Evolutionary conservation across 2,888 invertebrate genomes (phyloP).

Genomic region (Cosmia trapezina): DNA sequence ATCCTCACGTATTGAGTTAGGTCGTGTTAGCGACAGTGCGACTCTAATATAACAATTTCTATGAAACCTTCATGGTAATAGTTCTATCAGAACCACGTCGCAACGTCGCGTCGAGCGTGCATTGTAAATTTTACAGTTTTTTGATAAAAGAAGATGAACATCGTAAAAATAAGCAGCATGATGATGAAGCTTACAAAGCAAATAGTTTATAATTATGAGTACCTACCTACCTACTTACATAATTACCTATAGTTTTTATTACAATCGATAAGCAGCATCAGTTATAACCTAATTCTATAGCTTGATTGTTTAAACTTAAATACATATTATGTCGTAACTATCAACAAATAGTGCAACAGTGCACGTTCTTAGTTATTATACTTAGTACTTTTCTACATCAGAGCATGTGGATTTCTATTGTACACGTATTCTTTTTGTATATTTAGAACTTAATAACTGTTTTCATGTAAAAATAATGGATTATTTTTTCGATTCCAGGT

Average conservation of each 20-base stretch:
- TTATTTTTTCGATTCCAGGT: background rate
- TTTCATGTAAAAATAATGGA: background rate
- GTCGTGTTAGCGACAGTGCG: background rate
- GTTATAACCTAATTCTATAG: conserved; percentile 3
- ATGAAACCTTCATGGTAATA: no score
- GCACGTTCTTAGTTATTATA: conserved; percentile 7
- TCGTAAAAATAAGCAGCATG: no score
- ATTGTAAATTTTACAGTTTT: no score
- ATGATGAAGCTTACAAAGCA: no score
- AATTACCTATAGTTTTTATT: background rate
- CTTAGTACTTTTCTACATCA: conserved; percentile 4
- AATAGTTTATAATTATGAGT: background rate
- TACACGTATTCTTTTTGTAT: background rate
- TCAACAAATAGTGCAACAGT: conserved; percentile 30
- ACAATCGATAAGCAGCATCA: background rate
- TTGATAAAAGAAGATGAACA: no score
- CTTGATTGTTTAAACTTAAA: conserved; percentile 36
- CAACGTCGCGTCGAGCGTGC: no score
- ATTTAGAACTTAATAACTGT: background rate
- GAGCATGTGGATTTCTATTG: background rate
- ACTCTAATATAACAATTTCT: no score
- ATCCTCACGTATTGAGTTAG: background rate
- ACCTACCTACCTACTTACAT: background rate
- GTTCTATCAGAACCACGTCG: no score
- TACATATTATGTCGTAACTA: conserved; percentile 1